These are phyloP conservation scores for Otus sunia DNA, from an alignment of 2,113 vertebrate genomes.

Conservation along the genomic window DNA sequence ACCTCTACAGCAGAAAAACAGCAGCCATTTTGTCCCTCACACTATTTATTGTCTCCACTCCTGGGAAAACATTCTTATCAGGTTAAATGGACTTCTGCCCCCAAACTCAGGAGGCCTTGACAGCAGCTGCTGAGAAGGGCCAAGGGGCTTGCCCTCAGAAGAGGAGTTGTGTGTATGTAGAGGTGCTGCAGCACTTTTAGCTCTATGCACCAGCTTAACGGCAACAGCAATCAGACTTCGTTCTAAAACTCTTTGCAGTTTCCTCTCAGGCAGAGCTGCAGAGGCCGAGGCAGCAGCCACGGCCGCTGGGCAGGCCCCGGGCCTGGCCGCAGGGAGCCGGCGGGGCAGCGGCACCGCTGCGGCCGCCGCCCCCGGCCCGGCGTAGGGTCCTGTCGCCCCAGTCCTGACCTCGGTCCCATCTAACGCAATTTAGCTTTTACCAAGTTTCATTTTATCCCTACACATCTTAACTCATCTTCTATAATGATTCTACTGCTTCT, in stretches of 20 bases:
- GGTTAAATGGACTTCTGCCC: not conserved
- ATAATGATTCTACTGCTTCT: not conserved
- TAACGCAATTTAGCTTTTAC: not conserved
- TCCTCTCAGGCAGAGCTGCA: not conserved
- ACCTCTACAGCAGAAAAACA: not conserved
- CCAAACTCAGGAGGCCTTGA: not conserved
- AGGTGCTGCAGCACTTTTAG: not conserved
- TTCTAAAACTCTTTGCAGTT: too few species aligned
- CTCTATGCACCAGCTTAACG: fast-evolving
- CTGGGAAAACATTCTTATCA: not conserved
- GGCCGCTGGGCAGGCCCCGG: fast-evolving
- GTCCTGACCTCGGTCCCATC: fast-evolving
- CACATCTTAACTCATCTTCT: not conserved
- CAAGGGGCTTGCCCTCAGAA: not conserved
- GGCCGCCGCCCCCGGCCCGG: fast-evolving
- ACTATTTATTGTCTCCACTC: not conserved
- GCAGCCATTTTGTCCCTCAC: not conserved
- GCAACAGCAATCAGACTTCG: fast-evolving
- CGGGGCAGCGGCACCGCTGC: not conserved
- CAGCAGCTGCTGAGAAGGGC: not conserved
- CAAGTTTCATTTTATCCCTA: too few species aligned
- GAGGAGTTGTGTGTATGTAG: fast-evolving
- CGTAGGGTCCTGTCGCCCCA: fast-evolving
- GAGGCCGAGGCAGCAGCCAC: not conserved
- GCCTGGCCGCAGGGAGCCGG: fast-evolving